phyloP scores from a whole-genome alignment of 2,797 vertebrate species.

The Gymnothorax reevesii region DNA sequence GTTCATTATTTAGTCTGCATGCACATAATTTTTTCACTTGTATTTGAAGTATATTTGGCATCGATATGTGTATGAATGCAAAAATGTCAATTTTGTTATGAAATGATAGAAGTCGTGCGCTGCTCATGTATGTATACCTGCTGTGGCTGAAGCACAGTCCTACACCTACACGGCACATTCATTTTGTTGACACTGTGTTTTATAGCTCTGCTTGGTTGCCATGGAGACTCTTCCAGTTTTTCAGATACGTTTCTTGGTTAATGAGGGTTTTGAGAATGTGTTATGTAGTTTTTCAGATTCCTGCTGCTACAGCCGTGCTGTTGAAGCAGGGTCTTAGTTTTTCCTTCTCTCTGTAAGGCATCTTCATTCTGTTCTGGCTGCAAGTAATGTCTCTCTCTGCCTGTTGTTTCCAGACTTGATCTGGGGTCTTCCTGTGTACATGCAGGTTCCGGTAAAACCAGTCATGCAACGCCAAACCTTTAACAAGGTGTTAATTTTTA shows the following conservation, averaged over 20 bases:
- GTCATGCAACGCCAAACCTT: too few species aligned
- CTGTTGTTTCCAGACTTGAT: too few species aligned
- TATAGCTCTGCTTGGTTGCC: conserved; percentile 29
- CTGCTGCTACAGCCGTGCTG: neutral
- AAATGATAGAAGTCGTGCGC: neutral
- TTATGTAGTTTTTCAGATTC: neutral
- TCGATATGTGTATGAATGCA: neutral
- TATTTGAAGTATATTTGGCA: neutral
- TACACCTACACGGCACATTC: conserved; percentile 33
- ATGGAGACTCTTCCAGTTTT: conserved; percentile 49
- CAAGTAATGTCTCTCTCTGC: neutral
- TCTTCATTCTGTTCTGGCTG: neutral
- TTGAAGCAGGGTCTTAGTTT: neutral
- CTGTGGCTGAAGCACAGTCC: neutral
- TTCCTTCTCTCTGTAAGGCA: neutral
- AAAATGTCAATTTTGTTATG: neutral
- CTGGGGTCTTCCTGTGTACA: too few species aligned
- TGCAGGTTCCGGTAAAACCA: too few species aligned
- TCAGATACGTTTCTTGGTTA: conserved; percentile 5
- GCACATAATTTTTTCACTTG: neutral
- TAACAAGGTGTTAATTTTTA: too few species aligned
- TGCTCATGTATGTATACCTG: conserved; percentile 6
- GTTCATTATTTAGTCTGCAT: neutral
- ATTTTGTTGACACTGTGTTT: conserved; percentile 42
- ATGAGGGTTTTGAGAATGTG: conserved; percentile 19